Conservation (phyloP, 2,888 invertebrate species). For the Nowickia ferox region DNA sequence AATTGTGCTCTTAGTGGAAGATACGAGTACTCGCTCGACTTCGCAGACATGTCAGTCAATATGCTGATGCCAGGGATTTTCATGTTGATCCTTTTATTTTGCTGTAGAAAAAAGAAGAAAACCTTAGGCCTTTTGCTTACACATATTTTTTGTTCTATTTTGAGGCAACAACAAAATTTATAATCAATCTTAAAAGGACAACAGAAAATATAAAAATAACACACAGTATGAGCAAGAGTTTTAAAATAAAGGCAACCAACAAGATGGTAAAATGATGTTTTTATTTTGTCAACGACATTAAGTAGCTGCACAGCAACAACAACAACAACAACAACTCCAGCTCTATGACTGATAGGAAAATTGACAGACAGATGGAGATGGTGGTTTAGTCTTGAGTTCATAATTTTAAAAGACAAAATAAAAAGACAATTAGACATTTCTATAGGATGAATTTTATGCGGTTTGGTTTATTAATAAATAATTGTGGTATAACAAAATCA, state of each 20-base stretch:
- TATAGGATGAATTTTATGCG: neutral
- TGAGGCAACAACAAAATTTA: conserved; percentile 53
- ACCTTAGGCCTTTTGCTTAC: conserved; percentile 59
- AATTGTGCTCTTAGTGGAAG: conserved; percentile 39
- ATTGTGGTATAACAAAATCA: neutral
- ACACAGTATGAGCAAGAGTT: conserved; percentile 30
- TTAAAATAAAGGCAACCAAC: conserved; percentile 46
- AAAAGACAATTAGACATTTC: conserved; percentile 48
- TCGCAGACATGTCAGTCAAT: conserved; percentile 69
- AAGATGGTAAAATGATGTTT: conserved; percentile 67
- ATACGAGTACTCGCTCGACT: conserved; percentile 40
- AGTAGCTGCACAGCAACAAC: conserved; percentile 58
- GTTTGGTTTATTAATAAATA: neutral
- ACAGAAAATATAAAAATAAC: neutral
- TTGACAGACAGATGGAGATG: conserved; percentile 23
- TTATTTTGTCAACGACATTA: conserved; percentile 68
- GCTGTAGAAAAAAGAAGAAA: conserved; percentile 8
- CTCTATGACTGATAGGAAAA: conserved; percentile 1
- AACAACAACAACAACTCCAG: conserved; percentile 48
- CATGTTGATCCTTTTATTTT: conserved; percentile 67
- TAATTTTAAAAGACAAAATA: conserved; percentile 37
- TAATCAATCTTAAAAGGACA: conserved; percentile 66
- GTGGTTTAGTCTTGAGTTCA: conserved; percentile 41
- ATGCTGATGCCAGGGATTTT: conserved; percentile 72
- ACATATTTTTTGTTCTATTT: conserved; percentile 3